Conservation (phyloP, 1,140 invertebrate genomes). For the Drosophila setifemur region DNA sequence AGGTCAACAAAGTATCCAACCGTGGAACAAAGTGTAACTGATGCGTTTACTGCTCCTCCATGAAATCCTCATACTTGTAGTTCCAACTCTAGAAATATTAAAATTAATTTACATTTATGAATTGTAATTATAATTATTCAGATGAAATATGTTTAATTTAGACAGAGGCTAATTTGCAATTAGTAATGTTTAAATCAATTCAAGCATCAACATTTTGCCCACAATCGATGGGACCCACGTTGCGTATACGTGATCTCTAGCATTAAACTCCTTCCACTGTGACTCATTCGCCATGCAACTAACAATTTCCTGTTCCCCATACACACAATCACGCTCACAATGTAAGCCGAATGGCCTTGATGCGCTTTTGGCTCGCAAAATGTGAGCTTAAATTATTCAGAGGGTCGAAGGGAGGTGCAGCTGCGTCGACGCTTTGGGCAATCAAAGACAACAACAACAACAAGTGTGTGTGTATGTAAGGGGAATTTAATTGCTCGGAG, state of each 20-base stretch:
- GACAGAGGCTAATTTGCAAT: too few species aligned
- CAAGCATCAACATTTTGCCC: not conserved
- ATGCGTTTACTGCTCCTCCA: not conserved
- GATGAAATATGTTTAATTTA: too few species aligned
- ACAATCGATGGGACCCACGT: not conserved
- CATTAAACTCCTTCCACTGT: conserved; percentile 4
- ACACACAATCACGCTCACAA: conserved; percentile 27
- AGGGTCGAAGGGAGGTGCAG: conserved; percentile 28
- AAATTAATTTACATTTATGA: too few species aligned
- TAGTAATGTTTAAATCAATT: too few species aligned
- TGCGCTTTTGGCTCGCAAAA: conserved; percentile 65
- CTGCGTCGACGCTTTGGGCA: conserved; percentile 44
- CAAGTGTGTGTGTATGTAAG: conserved; percentile 53
- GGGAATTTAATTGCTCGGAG: conserved; percentile 70
- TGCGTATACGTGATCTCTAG: not conserved
- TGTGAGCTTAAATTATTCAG: conserved; percentile 72
- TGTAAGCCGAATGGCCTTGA: conserved; percentile 36
- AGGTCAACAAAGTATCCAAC: conserved; percentile 34
- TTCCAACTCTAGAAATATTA: too few species aligned
- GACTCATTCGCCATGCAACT: conserved; percentile 28
- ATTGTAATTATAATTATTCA: too few species aligned
- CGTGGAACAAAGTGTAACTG: conserved; percentile 2
- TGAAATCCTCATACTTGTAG: not conserved
- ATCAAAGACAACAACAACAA: conserved; percentile 60
- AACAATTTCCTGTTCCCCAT: conserved; percentile 49